These are phyloP conservation scores for Brachirus orientalis DNA, from an alignment of 2,113 vertebrate species.

Conservation along the genomic window DNA sequence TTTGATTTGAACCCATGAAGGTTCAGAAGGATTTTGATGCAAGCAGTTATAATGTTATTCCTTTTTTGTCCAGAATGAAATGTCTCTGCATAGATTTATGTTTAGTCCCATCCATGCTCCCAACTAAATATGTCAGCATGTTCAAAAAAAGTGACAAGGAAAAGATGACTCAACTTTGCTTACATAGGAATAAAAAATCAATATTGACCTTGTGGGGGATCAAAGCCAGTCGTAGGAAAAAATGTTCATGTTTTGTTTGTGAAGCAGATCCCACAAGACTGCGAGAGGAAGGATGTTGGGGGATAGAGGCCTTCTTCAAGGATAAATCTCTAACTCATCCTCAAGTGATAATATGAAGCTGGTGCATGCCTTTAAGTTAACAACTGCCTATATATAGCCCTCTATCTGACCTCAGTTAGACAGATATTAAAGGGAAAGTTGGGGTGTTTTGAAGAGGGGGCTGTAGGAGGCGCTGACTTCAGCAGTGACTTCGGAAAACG, in stretches of 20 bases:
- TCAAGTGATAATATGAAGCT: conserved; percentile 36
- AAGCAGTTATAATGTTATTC: no score
- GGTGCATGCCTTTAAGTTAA: not conserved
- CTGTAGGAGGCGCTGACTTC: no score
- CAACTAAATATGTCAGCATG: conserved; percentile 59
- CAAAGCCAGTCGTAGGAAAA: conserved; percentile 45
- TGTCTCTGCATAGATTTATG: conserved; percentile 23
- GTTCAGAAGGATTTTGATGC: conserved; percentile 15
- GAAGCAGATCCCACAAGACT: conserved; percentile 1
- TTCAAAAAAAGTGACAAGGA: conserved; percentile 40
- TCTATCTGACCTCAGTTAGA: no score
- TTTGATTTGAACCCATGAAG: not conserved
- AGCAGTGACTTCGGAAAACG: no score
- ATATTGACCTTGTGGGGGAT: conserved; percentile 62
- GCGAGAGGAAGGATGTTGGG: conserved; percentile 27
- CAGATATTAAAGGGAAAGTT: no score
- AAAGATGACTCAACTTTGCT: conserved; percentile 60
- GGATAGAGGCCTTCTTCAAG: conserved; percentile 24
- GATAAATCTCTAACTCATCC: conserved; percentile 43
- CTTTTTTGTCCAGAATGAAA: no score
- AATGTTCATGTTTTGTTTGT: conserved; percentile 16
- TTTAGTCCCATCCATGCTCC: conserved; percentile 34
- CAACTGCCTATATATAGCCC: no score
- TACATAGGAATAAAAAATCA: conserved; percentile 67
- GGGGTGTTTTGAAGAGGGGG: no score